Percentiles rank a stretch among this genome's conserved stretches.
Conservation (phyloP, 2,113 vertebrate genomes). For the Cisticola juncidis region DNA sequence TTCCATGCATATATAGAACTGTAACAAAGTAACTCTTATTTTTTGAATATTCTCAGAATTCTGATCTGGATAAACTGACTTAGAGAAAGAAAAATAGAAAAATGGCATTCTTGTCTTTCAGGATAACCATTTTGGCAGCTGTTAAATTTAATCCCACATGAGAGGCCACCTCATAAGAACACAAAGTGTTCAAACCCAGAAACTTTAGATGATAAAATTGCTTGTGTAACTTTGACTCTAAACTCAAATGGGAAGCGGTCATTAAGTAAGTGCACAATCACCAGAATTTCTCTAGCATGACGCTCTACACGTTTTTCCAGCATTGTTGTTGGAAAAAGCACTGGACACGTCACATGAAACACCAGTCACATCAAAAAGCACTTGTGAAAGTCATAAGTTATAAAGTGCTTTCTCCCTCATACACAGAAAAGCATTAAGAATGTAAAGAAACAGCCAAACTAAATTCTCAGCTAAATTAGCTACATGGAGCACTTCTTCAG, state of each 20-base stretch:
- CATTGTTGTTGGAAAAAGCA: neutral
- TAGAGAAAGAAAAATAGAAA: neutral
- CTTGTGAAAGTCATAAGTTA: neutral
- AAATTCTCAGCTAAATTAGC: neutral
- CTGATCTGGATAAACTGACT: neutral
- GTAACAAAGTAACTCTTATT: neutral
- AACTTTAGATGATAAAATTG: neutral
- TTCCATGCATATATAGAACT: neutral
- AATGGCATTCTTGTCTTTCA: neutral
- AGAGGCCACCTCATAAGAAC: neutral
- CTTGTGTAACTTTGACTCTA: neutral
- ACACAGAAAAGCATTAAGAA: neutral
- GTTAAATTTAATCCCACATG: neutral
- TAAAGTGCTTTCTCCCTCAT: neutral
- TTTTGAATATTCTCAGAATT: neutral
- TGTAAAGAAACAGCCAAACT: neutral
- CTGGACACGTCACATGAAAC: neutral
- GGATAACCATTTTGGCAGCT: neutral
- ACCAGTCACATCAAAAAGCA: neutral
- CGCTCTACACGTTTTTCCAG: neutral
- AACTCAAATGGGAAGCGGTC: neutral
- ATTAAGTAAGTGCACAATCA: neutral
- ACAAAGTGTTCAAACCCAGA: neutral
- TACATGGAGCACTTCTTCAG: neutral
- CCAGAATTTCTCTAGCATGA: neutral